Conservation (phyloP, 2,888 invertebrate genomes). For the Himalopsyche tibetana region DNA sequence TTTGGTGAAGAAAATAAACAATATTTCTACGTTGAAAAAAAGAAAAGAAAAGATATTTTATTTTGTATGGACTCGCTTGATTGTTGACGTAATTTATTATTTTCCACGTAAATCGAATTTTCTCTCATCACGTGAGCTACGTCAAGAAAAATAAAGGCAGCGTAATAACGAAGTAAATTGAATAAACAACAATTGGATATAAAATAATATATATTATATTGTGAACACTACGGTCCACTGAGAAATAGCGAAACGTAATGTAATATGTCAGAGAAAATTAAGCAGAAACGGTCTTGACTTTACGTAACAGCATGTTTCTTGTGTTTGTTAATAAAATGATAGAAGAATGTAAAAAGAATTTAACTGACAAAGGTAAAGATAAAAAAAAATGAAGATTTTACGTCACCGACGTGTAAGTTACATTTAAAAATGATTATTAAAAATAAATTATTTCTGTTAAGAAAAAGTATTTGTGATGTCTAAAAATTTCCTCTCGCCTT, state of each 20-base stretch:
- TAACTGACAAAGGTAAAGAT: too few relatives aligned
- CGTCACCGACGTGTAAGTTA: too few relatives aligned
- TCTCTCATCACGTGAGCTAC: conserved; percentile 26
- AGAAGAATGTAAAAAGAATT: too few relatives aligned
- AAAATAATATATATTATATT: conserved; percentile 14
- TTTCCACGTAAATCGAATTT: conserved; percentile 27
- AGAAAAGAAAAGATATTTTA: background rate
- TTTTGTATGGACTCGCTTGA: background rate
- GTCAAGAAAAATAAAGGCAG: conserved; percentile 8
- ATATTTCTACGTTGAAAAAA: background rate
- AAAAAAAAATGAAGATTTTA: too few relatives aligned
- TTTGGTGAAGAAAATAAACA: too few relatives aligned
- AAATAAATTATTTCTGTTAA: too few relatives aligned
- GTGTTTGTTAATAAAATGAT: too few relatives aligned
- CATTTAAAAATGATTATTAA: too few relatives aligned
- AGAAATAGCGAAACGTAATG: background rate
- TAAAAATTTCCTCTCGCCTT: too few relatives aligned
- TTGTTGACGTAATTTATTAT: conserved; percentile 30
- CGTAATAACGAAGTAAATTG: conserved; percentile 10
- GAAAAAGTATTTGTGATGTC: too few relatives aligned
- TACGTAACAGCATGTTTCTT: background rate
- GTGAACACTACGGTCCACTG: conserved; percentile 19
- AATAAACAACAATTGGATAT: conserved; percentile 22
- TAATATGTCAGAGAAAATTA: background rate
- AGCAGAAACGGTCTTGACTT: background rate